These are phyloP conservation scores for Oncorhynchus gorbuscha DNA, from an alignment of 2,113 vertebrate genomes.

Conservation along the genomic window DNA sequence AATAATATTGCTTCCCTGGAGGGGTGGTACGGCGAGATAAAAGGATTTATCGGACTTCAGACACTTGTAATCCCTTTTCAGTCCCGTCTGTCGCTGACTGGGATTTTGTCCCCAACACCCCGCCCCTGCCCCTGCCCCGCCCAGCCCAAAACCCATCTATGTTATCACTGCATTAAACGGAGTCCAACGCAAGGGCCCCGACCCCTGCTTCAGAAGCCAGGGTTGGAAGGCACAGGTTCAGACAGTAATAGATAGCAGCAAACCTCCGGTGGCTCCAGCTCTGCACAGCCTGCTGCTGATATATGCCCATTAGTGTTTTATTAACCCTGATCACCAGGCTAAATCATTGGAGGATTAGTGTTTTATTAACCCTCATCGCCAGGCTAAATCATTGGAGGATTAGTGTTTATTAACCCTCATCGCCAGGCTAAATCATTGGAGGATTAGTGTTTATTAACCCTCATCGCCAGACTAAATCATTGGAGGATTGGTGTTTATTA, in stretches of 20 bases:
- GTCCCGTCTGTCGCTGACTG: conserved; percentile 13
- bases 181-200: background rate
- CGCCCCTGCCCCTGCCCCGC: background rate
- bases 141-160: conserved; percentile 29
- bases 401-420: too few relatives aligned
- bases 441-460: too few relatives aligned
- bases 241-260: conserved; percentile 15
- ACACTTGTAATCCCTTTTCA: conserved; percentile 51
- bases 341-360: too few relatives aligned
- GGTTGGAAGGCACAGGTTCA: conserved; percentile 26
- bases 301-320: conserved; percentile 18
- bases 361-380: too few relatives aligned
- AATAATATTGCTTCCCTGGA: conserved; percentile 26
- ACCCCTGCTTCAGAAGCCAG: conserved; percentile 35
- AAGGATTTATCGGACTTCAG: conserved; percentile 41
- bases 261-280: conserved; percentile 33
- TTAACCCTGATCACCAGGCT: too few relatives aligned
- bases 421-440: too few relatives aligned
- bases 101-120: conserved; percentile 2
- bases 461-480: too few relatives aligned
- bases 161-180: conserved; percentile 47
- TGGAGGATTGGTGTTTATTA: too few relatives aligned
- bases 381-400: too few relatives aligned
- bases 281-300: conserved; percentile 25
- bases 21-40: conserved; percentile 30